Evolutionary conservation across 2,888 invertebrate genomes (phyloP).

Genomic region (Lucinisca nassula): DNA sequence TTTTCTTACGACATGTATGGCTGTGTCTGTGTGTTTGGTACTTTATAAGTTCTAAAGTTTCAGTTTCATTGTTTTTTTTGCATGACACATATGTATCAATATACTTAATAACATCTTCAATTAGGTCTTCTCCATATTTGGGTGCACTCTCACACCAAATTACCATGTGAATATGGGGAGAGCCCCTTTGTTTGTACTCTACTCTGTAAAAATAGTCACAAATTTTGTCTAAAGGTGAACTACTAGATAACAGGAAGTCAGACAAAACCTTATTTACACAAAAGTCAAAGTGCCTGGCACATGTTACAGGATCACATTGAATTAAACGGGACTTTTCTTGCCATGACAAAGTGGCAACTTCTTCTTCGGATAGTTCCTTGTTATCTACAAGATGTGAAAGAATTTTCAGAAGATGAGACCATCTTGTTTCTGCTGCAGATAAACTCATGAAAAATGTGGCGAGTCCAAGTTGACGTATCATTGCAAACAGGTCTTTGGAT

Average conservation of each 20-base stretch:
- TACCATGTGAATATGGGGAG: conserved; percentile 52
- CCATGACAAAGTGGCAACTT: conserved; percentile 17
- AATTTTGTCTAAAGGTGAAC: too few species aligned
- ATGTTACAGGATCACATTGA: conserved; percentile 62
- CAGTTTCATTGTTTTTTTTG: background rate
- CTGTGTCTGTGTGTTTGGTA: conserved; percentile 45
- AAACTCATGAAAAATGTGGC: conserved; percentile 39
- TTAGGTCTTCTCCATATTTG: conserved; percentile 17
- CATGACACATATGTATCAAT: conserved; percentile 49
- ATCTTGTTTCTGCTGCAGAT: conserved; percentile 27
- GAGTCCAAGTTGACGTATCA: conserved; percentile 40
- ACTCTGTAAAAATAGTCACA: conserved; percentile 65
- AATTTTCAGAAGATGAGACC: conserved; percentile 3
- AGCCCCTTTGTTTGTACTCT: conserved; percentile 60
- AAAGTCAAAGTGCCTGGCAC: conserved; percentile 56
- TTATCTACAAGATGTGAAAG: background rate
- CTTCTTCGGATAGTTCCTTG: background rate
- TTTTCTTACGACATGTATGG: conserved; percentile 44
- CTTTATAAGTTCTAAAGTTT: background rate
- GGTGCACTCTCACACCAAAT: conserved; percentile 49
- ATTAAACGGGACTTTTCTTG: conserved; percentile 9
- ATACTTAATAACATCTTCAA: conserved; percentile 32
- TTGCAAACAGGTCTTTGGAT: conserved; percentile 34
- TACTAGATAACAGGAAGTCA: too few species aligned
- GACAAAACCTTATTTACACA: too few species aligned